Percentiles rank a stretch among this genome's conserved stretches.
These are phyloP conservation scores for human DNA, from an alignment of 2,113 vertebrate species.

Conservation along the genomic window GRCh38 chr6:53106001-53106500, in stretches of 20 bases:
- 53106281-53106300: neutral
- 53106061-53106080: neutral
- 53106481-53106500: neutral
- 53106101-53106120: neutral
- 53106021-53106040: neutral
- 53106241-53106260: neutral
- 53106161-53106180: neutral
- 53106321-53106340: neutral
- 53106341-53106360: neutral
- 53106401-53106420: neutral
- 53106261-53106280: no score
- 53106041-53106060: neutral
- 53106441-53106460: neutral
- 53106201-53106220: neutral
- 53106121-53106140: neutral
- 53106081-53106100: neutral
- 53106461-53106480: neutral
- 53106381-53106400: neutral
- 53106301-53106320: neutral
- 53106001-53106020: neutral
- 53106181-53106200: neutral
- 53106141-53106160: neutral
- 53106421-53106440: neutral
- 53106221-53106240: neutral
- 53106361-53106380: neutral